Evolutionary conservation across 2,797 vertebrate genomes (phyloP).

Genomic region (Bryconaethiops microstoma): DNA sequence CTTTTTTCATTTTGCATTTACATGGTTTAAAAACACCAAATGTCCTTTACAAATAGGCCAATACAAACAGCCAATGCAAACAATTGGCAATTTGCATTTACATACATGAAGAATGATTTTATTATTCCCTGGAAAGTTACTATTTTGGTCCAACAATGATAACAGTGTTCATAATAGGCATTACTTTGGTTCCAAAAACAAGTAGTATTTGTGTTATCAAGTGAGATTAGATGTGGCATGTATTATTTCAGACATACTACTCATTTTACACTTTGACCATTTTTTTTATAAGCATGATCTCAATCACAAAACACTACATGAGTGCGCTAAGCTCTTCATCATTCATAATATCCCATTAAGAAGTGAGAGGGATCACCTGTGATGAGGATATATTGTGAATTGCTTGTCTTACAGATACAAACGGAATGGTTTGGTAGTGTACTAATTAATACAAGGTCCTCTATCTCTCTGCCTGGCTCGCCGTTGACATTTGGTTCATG

Average conservation of each 20-base stretch:
- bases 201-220: background rate
- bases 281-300: slow-evolving; percentile 10
- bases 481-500: slow-evolving; percentile 85
- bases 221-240: background rate
- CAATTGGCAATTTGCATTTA: too few species aligned
- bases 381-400: slow-evolving; percentile 69
- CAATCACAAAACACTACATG: slow-evolving; percentile 1
- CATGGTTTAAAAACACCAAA: too few species aligned
- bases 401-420: slow-evolving; percentile 66
- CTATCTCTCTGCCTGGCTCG: slow-evolving; percentile 74
- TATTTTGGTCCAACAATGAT: too few species aligned
- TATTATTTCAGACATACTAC: background rate
- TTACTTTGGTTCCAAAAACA: too few species aligned
- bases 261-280: background rate
- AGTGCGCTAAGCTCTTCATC: slow-evolving; percentile 21
- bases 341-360: slow-evolving; percentile 64
- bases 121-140: too few species aligned
- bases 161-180: too few species aligned
- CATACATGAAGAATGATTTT: too few species aligned
- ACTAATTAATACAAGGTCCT: slow-evolving; percentile 78
- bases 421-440: slow-evolving; percentile 62
- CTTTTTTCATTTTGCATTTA: too few species aligned
- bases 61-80: too few species aligned
- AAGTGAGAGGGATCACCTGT: slow-evolving; percentile 69
- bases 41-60: too few species aligned